Base-by-base conservation (phyloP, 2,113 vertebrate genomes). In the Callocephalon fimbriatum region DNA sequence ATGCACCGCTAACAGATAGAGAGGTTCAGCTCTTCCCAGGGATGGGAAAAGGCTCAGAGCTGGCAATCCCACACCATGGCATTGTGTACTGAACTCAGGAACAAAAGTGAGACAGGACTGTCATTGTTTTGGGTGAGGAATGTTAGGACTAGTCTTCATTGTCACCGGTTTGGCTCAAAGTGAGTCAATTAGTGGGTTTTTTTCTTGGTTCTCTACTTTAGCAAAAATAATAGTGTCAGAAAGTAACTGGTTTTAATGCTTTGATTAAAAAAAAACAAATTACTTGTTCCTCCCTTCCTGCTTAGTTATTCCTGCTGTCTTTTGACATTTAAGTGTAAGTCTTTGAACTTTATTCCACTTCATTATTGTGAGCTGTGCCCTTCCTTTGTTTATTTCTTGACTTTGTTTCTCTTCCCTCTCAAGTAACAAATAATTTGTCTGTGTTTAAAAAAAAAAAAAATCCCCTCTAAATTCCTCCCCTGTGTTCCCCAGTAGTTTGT, bases 341-440 rank as follows among this genome's bases (percentile, higher is more conserved):
- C 58, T 96, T 89, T 89, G 54, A 94, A 83, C 31, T 27, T 56
- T 93, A 51, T 73, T 93, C 26, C 10, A 73, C 67, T 92, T 76
- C 54, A 71, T 84, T 40, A 71, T 9, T 62, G 48, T 25, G 42
- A 93, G 23, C 45, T 70, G 12, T 88, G n/a, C 54, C 32, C 42
- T 88, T 91, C 77, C 42, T 91, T 86, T 87, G 50, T 91, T 93
- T 81, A 67, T 59, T 75, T 61, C 71, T 91, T 38, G 13, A 78
- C 38, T 94, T 92, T 61, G 12, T 62, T 84, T 85, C 59, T 81
- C 50, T 74, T 81, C 35, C 32, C 9, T 91, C 31, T 93, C 29
- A 25, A 85, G 44, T 45, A 90, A 68, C 45, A 71, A 32, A 32
- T 59, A 63, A 35, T n/a, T 81, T 85, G 25, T 54, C 91, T 29